phyloP scores from a whole-genome alignment of 2,888 invertebrate genomes.

The Aphrophora alni region DNA sequence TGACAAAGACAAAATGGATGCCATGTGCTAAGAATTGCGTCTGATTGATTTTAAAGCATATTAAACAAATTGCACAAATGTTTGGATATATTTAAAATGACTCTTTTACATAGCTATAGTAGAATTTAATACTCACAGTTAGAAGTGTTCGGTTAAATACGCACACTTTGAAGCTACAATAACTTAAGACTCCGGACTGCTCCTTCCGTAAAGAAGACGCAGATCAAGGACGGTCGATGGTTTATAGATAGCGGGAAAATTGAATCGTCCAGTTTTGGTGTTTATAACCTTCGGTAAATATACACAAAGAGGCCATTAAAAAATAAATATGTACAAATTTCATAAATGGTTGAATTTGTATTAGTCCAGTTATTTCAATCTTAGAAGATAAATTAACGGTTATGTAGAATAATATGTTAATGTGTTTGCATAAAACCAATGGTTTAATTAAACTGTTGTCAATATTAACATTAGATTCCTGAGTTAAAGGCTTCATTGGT shows the following conservation, averaged over 20 bases:
- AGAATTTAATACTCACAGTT: background rate
- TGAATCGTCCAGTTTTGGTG: background rate
- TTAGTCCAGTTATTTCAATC: no score
- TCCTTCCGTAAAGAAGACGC: background rate
- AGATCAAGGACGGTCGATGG: constrained; percentile 5
- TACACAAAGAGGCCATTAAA: no score
- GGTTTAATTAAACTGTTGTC: no score
- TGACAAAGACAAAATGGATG: constrained; percentile 9
- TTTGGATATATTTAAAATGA: background rate
- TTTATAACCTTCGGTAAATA: background rate
- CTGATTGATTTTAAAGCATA: background rate
- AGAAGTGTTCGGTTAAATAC: background rate
- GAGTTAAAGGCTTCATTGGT: no score
- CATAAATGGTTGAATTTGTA: no score
- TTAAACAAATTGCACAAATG: background rate
- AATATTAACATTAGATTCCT: no score
- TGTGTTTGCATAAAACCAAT: no score
- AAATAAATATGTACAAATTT: no score
- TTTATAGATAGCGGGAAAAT: background rate
- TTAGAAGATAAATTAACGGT: no score
- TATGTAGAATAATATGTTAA: no score
- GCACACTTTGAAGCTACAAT: background rate
- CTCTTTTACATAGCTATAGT: background rate
- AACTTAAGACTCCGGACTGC: background rate
- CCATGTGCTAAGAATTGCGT: background rate